A percentile compares a stretch with the other conserved stretches of the same genome.
Conservation (phyloP, 2,113 vertebrate species). For the Pseudonaja textilis region DNA sequence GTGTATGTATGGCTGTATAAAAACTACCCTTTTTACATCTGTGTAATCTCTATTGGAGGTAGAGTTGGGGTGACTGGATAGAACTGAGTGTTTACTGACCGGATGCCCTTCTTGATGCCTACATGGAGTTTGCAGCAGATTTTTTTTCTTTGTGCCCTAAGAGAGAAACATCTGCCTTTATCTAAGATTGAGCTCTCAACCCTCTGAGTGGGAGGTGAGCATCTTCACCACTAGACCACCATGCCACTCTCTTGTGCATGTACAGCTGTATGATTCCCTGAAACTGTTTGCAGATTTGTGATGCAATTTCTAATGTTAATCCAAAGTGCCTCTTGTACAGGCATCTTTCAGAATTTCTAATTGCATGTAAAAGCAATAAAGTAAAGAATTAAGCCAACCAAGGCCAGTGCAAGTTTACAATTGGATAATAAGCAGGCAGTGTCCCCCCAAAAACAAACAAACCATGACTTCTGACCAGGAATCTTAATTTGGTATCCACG, state of each 20-base stretch:
- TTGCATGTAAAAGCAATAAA: not conserved
- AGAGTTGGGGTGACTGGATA: not conserved
- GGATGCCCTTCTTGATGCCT: not conserved
- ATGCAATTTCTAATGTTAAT: not conserved
- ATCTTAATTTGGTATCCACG: not conserved
- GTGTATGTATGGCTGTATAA: no score
- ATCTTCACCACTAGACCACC: not conserved
- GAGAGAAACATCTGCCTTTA: not conserved
- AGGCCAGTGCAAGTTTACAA: not conserved
- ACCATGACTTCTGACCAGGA: not conserved
- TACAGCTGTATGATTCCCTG: not conserved
- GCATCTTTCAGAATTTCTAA: not conserved
- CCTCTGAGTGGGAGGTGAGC: not conserved
- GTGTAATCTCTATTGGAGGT: not conserved
- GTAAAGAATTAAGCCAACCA: not conserved
- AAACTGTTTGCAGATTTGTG: not conserved
- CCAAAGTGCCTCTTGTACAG: not conserved
- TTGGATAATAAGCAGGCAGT: not conserved
- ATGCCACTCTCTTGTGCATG: not conserved
- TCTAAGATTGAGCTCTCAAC: not conserved
- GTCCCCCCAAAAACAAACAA: not conserved
- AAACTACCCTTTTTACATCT: no score
- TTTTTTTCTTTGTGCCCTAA: no score
- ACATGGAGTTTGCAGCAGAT: not conserved
- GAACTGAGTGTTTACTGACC: not conserved